Evolutionary conservation across 2,888 invertebrate genomes (phyloP), one percentile per base, ranked within the genome.

Genomic region (Eupithecia tripunctaria): DNA sequence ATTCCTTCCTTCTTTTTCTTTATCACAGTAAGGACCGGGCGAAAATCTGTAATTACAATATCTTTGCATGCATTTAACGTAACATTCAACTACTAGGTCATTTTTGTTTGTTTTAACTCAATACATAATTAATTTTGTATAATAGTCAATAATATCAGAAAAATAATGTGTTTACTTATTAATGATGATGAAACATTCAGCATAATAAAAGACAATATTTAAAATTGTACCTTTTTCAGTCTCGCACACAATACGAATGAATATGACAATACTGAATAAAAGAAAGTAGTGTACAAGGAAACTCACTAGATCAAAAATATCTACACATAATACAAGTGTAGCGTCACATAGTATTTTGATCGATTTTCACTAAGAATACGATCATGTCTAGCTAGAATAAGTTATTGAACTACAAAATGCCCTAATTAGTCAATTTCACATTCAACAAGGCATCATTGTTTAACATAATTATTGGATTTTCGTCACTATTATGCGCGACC

Each of bases 401-500:
- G 87, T 92, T 94, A 93, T 88, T 91, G 90, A 91, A 89, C 92
- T 91, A 93, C 87, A 86, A 93, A 94, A 93, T 93, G 94, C 93
- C 94, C 92, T 91, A 91, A 90, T 88, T 89, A 91, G 89, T 92
- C 91, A 91, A 91, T 87, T 89, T 91, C 92, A 93, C 91, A 91
- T 88, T 89, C 84, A 89, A 90, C 91, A 93, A 94, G 94, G 93
- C 93, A 93, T 92, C 91, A 87, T 88, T 87, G 84, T 89, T 87
- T 90, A 91, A 88, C 90, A 89, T 93, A 90, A 92, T 94, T 94
- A 94, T 94, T 94, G 94, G 94, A 94, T 94, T 92, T 91, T 93
- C 94, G 94, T 94, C 87, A 93, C 92, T 94, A 94, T 86, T 92
- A 91, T 94, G 94, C 94, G 94, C 94, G 94, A 94, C 94, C 94